phyloP scores from a whole-genome alignment of 2,113 vertebrate genomes.

The Notiomystis cincta region DNA sequence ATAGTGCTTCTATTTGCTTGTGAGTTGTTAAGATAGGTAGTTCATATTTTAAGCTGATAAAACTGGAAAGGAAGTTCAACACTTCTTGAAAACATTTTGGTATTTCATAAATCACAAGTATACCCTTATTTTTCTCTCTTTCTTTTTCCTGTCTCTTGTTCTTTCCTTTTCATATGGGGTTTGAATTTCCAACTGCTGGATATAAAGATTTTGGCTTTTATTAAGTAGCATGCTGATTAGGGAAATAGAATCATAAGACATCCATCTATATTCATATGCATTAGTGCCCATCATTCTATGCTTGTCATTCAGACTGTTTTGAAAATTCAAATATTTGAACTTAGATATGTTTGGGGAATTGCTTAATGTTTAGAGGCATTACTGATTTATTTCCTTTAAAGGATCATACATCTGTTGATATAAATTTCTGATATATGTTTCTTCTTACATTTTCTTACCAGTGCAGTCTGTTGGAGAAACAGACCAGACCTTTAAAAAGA shows the following conservation, averaged over 20 bases:
- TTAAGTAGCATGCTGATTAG: not conserved
- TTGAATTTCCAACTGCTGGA: not conserved
- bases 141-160: not conserved
- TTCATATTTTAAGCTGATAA: constrained; percentile 52
- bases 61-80: not conserved
- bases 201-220: not conserved
- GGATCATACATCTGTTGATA: not conserved
- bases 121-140: not conserved
- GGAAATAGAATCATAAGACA: not conserved
- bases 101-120: not conserved
- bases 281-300: not conserved
- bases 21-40: constrained; percentile 39
- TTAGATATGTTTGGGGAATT: not conserved
- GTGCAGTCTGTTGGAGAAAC: not conserved
- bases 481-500: not conserved
- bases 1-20: constrained; percentile 38
- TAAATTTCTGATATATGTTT: not conserved
- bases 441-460: not conserved
- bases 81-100: not conserved
- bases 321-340: not conserved
- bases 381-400: not conserved
- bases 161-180: not conserved
- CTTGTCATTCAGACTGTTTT: not conserved
- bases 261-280: not conserved
- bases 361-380: not conserved